These are phyloP conservation scores for Leptodactylus fallax DNA, from an alignment of 2,797 vertebrate species.

Conservation along the genomic window DNA sequence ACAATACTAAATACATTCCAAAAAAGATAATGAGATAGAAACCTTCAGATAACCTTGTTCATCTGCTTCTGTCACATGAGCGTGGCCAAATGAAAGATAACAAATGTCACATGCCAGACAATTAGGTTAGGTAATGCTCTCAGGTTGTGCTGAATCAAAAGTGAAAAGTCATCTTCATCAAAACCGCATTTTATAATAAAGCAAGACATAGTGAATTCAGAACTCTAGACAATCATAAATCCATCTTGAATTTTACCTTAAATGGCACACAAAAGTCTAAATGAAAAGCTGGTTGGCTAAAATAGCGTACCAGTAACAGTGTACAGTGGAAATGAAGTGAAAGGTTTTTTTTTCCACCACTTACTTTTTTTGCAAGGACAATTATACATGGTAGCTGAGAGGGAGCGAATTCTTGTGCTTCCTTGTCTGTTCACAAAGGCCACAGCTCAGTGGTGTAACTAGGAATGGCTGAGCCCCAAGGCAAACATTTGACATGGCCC, in stretches of 20 bases:
- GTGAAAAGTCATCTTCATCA: slow-evolving; percentile 39
- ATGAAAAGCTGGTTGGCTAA: not conserved
- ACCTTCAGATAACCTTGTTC: slow-evolving; percentile 1
- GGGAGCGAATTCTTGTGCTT: no score
- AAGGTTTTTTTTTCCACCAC: no score
- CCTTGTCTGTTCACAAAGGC: no score
- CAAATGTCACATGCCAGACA: slow-evolving; percentile 11
- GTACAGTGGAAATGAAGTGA: not conserved
- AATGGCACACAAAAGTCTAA: not conserved
- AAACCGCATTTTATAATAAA: not conserved
- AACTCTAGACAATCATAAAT: not conserved
- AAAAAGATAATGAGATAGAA: not conserved
- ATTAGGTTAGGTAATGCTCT: slow-evolving; percentile 11
- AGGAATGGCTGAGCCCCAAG: no score
- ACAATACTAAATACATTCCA: not conserved
- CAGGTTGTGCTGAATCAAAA: slow-evolving; percentile 1
- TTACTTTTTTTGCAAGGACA: no score
- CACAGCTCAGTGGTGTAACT: no score
- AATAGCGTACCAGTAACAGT: not conserved
- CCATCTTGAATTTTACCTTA: not conserved
- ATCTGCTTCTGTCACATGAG: slow-evolving; percentile 2
- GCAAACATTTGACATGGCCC: no score
- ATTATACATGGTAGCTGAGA: no score
- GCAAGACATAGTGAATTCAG: not conserved
- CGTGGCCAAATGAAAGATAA: not conserved